Evolutionary conservation across 2,113 vertebrate genomes (phyloP).

Genomic region (Datnioides undecimradiatus): DNA sequence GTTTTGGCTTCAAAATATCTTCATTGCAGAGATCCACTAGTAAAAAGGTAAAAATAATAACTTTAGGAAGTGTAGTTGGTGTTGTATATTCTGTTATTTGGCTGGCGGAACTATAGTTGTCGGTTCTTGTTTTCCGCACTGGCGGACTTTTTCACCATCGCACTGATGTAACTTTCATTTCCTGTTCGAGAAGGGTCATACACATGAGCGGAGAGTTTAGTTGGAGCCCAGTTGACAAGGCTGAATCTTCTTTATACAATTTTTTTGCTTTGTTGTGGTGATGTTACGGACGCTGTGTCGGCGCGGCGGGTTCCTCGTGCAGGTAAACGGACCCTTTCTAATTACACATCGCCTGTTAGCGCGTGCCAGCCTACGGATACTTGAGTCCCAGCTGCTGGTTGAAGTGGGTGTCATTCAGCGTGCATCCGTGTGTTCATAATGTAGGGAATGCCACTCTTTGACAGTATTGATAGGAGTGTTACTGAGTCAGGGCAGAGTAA

Average conservation of each 20-base stretch:
- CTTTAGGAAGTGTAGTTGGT: no score
- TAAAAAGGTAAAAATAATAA: background rate
- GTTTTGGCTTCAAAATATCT: background rate
- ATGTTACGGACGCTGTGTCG: constrained; percentile 83
- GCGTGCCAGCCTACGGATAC: background rate
- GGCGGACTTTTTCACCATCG: constrained; percentile 40
- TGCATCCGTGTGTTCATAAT: background rate
- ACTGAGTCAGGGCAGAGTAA: no score
- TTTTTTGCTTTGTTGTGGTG: background rate
- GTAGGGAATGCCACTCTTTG: background rate
- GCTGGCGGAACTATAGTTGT: constrained; percentile 35
- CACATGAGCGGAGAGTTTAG: constrained; percentile 38
- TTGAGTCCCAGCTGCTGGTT: background rate
- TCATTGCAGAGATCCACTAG: background rate
- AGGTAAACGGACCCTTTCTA: constrained; percentile 63
- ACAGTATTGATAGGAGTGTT: background rate
- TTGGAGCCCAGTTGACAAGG: background rate
- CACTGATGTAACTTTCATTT: constrained; percentile 78
- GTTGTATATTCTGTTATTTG: background rate
- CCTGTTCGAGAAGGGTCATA: constrained; percentile 68
- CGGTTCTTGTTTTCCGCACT: background rate
- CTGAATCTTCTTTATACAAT: fast-evolving
- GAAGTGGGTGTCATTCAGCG: constrained; percentile 24
- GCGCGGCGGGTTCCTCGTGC: constrained; percentile 73
- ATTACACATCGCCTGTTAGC: background rate